Conservation (phyloP, 2,888 invertebrate species). For the Sepiola atlantica region DNA sequence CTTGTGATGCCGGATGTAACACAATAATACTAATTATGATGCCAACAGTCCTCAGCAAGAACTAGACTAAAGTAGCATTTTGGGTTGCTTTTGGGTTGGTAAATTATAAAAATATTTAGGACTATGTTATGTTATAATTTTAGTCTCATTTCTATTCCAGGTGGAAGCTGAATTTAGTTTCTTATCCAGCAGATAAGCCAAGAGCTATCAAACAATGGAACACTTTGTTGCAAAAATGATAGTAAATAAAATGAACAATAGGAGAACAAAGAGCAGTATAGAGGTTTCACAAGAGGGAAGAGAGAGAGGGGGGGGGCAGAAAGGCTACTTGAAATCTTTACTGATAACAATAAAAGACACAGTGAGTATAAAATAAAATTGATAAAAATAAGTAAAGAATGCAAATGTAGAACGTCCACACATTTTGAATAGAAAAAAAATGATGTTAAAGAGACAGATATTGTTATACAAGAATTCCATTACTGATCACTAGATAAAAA, state of each 20-base stretch:
- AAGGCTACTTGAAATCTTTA: background rate
- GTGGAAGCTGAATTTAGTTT: constrained; percentile 12
- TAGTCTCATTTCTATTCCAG: background rate
- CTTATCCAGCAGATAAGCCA: background rate
- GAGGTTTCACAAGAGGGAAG: background rate
- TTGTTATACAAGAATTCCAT: too few relatives aligned
- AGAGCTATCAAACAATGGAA: background rate
- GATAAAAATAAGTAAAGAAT: background rate
- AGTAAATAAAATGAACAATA: background rate
- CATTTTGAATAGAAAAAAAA: background rate
- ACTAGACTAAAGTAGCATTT: too few relatives aligned
- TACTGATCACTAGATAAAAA: too few relatives aligned
- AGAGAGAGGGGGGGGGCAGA: background rate
- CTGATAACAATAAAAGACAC: constrained; percentile 20
- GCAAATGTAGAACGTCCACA: background rate
- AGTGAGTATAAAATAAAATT: background rate
- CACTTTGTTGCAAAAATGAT: background rate
- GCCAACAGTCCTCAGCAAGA: too few relatives aligned
- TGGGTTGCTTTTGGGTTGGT: too few relatives aligned
- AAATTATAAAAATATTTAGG: background rate
- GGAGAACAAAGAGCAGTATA: background rate
- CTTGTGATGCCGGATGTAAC: too few relatives aligned
- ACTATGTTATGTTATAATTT: background rate
- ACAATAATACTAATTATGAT: too few relatives aligned
- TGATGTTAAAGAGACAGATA: background rate